Evolutionary conservation across 2,797 vertebrate genomes (phyloP), one percentile per base, ranked within the genome.

Genomic region (Phyllotis vaccarum): DNA sequence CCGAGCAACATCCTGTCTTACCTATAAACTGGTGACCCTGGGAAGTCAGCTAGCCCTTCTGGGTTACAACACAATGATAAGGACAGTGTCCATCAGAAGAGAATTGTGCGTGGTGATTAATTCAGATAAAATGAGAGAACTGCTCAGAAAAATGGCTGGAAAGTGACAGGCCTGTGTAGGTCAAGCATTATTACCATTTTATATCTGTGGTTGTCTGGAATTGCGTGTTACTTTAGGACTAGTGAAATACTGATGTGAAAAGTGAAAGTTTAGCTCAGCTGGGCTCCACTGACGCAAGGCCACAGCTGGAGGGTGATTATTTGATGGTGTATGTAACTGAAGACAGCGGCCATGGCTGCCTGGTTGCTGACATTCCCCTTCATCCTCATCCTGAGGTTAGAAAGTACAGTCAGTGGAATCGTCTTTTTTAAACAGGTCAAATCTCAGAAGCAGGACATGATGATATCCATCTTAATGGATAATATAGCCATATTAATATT

Each of bases 1-100:
- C 93, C 74, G 95, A 86, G 81, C n/a, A 86, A 29, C 96, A 92
- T 34, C 62, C 27, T 58, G 81, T 34, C 27, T 92, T n/a, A 70
- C 56, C 21, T 43, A 70, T 27, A 93, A 75, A 90, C 56, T 52
- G 31, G 24, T 75, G 62, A 90, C 13, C 31, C 29, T 58, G 27
- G 54, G 40, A 54, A 78, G 22, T 92, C 81, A 68, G 12, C 83
- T 64, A 78, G 70, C 64, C 62, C 76, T 85, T 76, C 60, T 83
- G 37, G 40, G 66, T 56, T 27, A 90, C 11, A 78, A 92, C 87
- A 92, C 21, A 85, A 27, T 75, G 81, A 68, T 46, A 68, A 54
- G 22, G 31, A 22, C 37, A 58, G 49, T 40, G 74, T 46, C 64
- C 75, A 52, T 6, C 24, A n/a, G n/a, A 19, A 21, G 58, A 89